These are phyloP conservation scores for Lemur catta DNA, from an alignment of 2,797 vertebrate species.

Conservation along the genomic window DNA sequence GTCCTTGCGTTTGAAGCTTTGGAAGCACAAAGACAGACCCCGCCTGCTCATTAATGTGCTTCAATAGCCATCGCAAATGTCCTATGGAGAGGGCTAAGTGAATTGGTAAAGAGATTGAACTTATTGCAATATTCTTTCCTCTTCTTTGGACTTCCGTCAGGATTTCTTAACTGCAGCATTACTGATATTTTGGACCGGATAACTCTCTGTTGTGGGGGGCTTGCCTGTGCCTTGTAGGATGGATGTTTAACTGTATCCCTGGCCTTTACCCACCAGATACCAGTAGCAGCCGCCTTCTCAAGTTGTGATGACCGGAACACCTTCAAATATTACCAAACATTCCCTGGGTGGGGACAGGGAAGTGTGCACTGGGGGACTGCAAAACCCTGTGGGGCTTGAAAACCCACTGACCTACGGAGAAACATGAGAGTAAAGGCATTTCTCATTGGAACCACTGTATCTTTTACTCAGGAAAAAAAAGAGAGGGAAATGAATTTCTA, in stretches of 20 bases:
- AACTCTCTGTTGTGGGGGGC: background rate
- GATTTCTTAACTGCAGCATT: background rate
- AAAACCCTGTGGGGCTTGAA: background rate
- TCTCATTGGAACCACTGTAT: background rate
- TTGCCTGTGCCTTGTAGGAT: background rate
- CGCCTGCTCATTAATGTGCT: background rate
- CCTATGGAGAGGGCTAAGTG: background rate
- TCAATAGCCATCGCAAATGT: background rate
- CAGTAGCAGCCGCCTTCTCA: background rate
- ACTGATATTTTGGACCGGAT: background rate
- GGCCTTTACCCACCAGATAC: background rate
- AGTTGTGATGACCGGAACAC: background rate
- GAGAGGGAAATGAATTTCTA: background rate
- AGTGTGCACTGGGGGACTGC: accelerated
- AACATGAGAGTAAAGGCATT: background rate
- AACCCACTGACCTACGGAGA: background rate
- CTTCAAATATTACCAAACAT: background rate
- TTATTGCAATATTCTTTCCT: background rate
- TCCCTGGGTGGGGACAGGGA: background rate
- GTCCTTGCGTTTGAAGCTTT: background rate
- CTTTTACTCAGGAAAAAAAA: background rate
- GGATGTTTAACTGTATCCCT: background rate
- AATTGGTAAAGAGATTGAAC: background rate
- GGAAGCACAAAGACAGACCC: background rate
- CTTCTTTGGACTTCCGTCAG: background rate